These are phyloP conservation scores for Pocillopora grandis DNA, from an alignment of 92 coral and sea anemone species.

Conservation along the genomic window DNA sequence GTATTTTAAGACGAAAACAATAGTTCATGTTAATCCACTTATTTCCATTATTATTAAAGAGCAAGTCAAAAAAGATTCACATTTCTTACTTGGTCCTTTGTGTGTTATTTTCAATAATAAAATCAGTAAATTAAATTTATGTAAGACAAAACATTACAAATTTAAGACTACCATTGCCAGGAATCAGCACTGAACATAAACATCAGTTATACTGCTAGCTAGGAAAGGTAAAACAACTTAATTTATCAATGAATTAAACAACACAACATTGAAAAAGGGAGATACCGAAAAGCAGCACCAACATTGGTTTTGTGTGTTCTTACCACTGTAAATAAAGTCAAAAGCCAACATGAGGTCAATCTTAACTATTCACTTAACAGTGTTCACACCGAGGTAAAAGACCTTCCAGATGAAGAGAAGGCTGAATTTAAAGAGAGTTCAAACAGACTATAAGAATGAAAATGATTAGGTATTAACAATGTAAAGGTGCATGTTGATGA, in stretches of 20 bases:
- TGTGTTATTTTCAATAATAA: slow-evolving; percentile 20
- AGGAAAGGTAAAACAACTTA: neutral
- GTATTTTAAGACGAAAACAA: slow-evolving; percentile 16
- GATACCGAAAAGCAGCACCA: too few species aligned
- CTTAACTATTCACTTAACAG: neutral
- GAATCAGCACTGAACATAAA: slow-evolving; percentile 17
- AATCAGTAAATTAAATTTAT: slow-evolving; percentile 4
- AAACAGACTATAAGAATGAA: slow-evolving; percentile 54
- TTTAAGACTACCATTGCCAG: slow-evolving; percentile 17
- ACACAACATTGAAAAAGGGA: neutral
- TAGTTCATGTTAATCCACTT: slow-evolving; percentile 16
- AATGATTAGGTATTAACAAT: neutral
- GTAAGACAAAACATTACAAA: neutral
- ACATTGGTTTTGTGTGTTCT: too few species aligned
- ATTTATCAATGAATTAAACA: slow-evolving; percentile 12
- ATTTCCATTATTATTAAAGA: slow-evolving; percentile 15
- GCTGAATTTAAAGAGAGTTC: slow-evolving; percentile 54
- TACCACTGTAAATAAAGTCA: too few species aligned
- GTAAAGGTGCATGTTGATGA: too few species aligned
- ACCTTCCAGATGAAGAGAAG: slow-evolving; percentile 58
- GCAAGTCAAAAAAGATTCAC: slow-evolving; percentile 1
- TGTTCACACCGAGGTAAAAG: slow-evolving; percentile 62
- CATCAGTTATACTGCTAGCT: neutral
- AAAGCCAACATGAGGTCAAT: too few species aligned
- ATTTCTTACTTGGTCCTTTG: slow-evolving; percentile 4